Evolutionary conservation across 2,888 invertebrate genomes (phyloP).

Genomic region (Ormyrus rosae): DNA sequence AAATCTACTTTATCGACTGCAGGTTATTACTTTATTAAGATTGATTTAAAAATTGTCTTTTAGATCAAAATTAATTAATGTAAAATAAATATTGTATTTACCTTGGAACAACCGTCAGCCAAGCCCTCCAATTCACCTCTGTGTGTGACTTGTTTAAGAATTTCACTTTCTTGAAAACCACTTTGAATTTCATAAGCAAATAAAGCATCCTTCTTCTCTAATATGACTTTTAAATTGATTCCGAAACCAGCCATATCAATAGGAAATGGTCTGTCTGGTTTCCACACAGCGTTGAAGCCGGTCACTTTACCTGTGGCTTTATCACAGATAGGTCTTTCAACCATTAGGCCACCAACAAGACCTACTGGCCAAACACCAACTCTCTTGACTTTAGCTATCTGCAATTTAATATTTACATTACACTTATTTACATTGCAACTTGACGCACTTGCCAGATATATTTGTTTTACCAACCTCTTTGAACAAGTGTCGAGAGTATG

Average conservation of each 20-base stretch:
- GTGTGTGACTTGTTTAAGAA: slow-evolving; percentile 85
- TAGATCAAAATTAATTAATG: slow-evolving; percentile 70
- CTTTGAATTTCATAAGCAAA: slow-evolving; percentile 91
- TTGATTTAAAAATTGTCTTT: neutral
- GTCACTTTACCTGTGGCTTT: slow-evolving; percentile 79
- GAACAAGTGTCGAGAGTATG: slow-evolving; percentile 92
- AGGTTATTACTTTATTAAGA: neutral
- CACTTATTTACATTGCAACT: neutral
- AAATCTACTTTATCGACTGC: slow-evolving; percentile 41
- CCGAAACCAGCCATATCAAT: slow-evolving; percentile 99
- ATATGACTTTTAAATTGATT: slow-evolving; percentile 86
- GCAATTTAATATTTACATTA: slow-evolving; percentile 66
- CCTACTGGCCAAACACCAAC: slow-evolving; percentile 98
- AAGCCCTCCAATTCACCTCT: slow-evolving; percentile 90
- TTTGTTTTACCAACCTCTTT: slow-evolving; percentile 81
- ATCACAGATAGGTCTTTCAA: slow-evolving; percentile 91
- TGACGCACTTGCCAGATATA: no score
- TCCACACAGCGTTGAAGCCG: slow-evolving; percentile 88
- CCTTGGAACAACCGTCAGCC: slow-evolving; percentile 92
- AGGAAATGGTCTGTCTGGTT: slow-evolving; percentile 93
- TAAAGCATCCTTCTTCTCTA: slow-evolving; percentile 83
- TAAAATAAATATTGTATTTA: slow-evolving; percentile 62
- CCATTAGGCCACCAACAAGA: slow-evolving; percentile 94
- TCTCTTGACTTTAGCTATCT: slow-evolving; percentile 88
- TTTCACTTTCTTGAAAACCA: slow-evolving; percentile 93